Conservation (phyloP, 2,888 invertebrate species). For the Physocephala rufipes region DNA sequence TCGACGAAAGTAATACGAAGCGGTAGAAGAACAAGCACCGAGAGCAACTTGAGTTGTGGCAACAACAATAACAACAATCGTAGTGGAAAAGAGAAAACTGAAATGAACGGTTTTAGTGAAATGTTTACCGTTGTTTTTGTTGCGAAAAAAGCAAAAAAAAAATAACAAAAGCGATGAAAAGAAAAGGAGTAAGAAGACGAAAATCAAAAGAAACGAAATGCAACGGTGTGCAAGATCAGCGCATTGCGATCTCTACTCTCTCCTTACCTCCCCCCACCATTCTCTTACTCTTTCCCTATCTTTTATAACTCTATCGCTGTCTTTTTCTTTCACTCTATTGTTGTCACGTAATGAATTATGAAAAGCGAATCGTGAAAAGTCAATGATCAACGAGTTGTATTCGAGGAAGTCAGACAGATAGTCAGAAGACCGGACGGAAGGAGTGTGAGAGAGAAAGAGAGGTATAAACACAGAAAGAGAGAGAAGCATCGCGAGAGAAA, state of each 20-base stretch:
- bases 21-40: background rate
- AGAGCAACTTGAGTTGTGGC: background rate
- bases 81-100: constrained; percentile 21
- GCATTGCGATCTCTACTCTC: constrained; percentile 1
- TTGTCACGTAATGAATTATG: constrained; percentile 15
- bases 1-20: background rate
- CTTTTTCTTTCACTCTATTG: background rate
- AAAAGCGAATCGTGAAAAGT: constrained; percentile 56
- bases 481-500: constrained; percentile 4
- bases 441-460: too few species aligned
- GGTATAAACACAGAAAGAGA: too few species aligned
- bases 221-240: background rate
- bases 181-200: constrained; percentile 12
- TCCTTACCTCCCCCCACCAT: constrained; percentile 2
- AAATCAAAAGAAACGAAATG: constrained; percentile 1
- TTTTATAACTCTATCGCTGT: background rate
- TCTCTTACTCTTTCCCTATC: constrained; percentile 8
- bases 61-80: background rate
- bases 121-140: constrained; percentile 28
- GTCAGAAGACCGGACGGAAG: too few species aligned
- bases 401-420: constrained; percentile 28
- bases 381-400: constrained; percentile 52
- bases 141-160: constrained; percentile 7
- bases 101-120: constrained; percentile 17
- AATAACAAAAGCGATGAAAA: background rate